Percentiles rank a stretch among this genome's conserved stretches.
phyloP scores from a whole-genome alignment of 2,113 vertebrate genomes.

The Panurus biarmicus region DNA sequence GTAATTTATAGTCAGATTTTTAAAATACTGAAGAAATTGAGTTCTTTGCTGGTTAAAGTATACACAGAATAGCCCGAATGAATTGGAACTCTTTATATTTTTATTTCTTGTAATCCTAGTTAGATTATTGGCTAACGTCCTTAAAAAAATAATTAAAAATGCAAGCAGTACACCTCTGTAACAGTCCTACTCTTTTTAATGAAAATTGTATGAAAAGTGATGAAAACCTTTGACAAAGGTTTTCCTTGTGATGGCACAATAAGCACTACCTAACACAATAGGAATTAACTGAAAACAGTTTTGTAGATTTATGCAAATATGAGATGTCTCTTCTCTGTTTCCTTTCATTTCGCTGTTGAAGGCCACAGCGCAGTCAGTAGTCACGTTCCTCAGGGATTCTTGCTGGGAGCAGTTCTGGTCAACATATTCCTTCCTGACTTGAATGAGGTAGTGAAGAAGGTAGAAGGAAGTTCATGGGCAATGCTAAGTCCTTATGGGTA shows the following conservation, averaged over 20 bases:
- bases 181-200: neutral
- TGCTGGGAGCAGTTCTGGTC: neutral
- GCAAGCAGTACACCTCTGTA: neutral
- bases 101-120: neutral
- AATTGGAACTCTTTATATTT: neutral
- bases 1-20: neutral
- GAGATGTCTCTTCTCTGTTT: neutral
- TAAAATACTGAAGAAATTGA: neutral
- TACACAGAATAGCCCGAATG: neutral
- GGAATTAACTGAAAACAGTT: neutral
- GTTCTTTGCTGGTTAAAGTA: neutral
- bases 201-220: neutral
- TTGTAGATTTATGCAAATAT: neutral
- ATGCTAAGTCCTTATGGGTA: neutral
- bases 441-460: neutral
- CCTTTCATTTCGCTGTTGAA: slow-evolving; percentile 2
- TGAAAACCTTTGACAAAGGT: neutral
- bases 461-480: neutral
- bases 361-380: neutral
- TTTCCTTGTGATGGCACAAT: neutral
- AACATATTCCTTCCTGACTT: neutral
- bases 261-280: neutral
- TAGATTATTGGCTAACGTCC: neutral
- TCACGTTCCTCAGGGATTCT: neutral
- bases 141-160: neutral